Percentiles rank a stretch among this genome's conserved stretches.
These are phyloP conservation scores for Drosophila mojavensis DNA, from an alignment of 1,140 invertebrate species.

Conservation along the genomic window DNA sequence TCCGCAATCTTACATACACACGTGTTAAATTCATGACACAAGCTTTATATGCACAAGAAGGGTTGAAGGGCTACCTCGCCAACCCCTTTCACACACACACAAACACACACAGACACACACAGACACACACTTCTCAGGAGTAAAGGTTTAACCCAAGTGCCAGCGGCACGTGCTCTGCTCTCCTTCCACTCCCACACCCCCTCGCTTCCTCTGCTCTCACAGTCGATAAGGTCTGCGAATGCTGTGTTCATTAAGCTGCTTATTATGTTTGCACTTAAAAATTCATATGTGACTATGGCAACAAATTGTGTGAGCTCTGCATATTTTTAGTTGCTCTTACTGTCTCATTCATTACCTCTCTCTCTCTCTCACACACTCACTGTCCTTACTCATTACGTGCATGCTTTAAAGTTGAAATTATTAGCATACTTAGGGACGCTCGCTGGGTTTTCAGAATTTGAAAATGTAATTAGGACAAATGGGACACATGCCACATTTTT, in stretches of 20 bases:
- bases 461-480: slow-evolving; percentile 59
- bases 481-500: slow-evolving; percentile 38
- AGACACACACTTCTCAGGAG: not conserved
- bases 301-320: slow-evolving; percentile 68
- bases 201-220: not conserved
- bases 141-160: slow-evolving; percentile 32
- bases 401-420: slow-evolving; percentile 54
- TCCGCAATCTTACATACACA: slow-evolving; percentile 32
- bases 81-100: not conserved
- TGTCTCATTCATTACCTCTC: not conserved
- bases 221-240: slow-evolving; percentile 21
- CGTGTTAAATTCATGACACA: slow-evolving; percentile 73
- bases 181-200: too few species aligned
- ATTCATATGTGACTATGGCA: slow-evolving; percentile 79
- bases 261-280: slow-evolving; percentile 83
- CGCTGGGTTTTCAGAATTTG: slow-evolving; percentile 52
- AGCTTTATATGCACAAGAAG: slow-evolving; percentile 67
- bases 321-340: slow-evolving; percentile 42
- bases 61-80: slow-evolving; percentile 35
- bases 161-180: slow-evolving; percentile 40
- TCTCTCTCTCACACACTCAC: not conserved
- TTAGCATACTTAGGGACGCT: slow-evolving; percentile 71
- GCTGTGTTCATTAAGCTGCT: slow-evolving; percentile 79
- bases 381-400: not conserved
- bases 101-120: too few species aligned